Base-by-base conservation (phyloP, 2,888 invertebrate species). In the Lagria hirta region DNA sequence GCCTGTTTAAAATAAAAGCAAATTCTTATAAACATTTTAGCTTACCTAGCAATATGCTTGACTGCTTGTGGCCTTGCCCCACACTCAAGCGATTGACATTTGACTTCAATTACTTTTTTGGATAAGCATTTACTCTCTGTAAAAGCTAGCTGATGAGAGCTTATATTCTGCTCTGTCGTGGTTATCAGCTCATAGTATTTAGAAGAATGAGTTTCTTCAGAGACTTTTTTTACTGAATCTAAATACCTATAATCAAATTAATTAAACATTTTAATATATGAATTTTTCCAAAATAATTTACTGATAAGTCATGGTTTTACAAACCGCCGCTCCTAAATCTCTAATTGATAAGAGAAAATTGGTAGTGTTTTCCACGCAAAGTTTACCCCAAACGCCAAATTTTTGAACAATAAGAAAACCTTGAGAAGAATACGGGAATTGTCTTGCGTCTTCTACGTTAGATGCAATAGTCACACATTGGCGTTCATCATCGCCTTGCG, bases 231-330 rank as follows among this genome's bases (percentile, higher is more conserved):
- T 15, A 63, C 57, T 3, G 51, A 48, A 21, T 58, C 48, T 42
- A 63, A 45, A 20, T 53, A 57, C 29, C 65, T 65, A 27, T 43
- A 57, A 57, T n/a, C n/a, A n/a, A n/a, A n/a, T n/a, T n/a, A n/a
- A n/a, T n/a, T n/a, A n/a, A n/a, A n/a, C n/a, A n/a, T n/a, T n/a
- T n/a, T n/a, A n/a, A n/a, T n/a, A n/a, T 29, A 3, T 26, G 12
- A 32, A 18, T 18, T 32, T 8, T 20, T 3, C 11, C 7, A 29
- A 13, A 6, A 43, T 23, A 22, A 51, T 78, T 77, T 70, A 86
- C 86, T 80, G 79, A 67, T 82, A 88, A 7, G 87, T 87, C 73
- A 87, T 81, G 2, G 86, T 81, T 60, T 81, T 79, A 69, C 88
- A 88, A 2, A 88, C 84, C 1, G 86, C 84, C 62, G 80, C 75